A percentile compares a stretch with the other conserved stretches of the same genome.
Evolutionary conservation across 2,888 invertebrate species (phyloP).

Genomic region (Gnatocerus cornutus): DNA sequence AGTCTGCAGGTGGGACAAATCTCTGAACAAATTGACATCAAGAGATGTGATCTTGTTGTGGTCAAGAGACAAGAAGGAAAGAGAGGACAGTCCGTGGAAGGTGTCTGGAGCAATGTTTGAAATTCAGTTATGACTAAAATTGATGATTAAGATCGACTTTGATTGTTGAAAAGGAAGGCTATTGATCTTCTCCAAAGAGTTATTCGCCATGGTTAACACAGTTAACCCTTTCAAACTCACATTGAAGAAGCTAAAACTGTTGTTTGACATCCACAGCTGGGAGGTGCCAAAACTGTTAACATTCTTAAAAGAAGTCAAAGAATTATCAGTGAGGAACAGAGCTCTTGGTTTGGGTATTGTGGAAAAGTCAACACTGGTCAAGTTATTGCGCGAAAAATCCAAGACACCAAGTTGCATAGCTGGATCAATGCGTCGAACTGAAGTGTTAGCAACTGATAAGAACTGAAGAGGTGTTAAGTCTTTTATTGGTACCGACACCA

Average conservation of each 20-base stretch:
- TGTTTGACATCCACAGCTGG: too few relatives aligned
- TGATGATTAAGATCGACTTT: background rate
- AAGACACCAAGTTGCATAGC: background rate
- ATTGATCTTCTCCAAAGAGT: background rate
- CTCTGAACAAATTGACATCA: background rate
- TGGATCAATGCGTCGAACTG: background rate
- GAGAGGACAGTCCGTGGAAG: background rate
- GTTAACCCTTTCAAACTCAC: background rate
- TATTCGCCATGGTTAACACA: background rate
- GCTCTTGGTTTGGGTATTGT: background rate
- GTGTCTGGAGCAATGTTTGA: background rate
- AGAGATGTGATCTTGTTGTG: background rate
- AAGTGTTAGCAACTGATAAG: background rate
- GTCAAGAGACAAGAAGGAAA: background rate
- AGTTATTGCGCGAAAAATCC: background rate
- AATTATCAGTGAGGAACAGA: background rate
- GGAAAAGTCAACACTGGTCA: background rate
- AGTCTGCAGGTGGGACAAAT: background rate
- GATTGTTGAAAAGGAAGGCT: background rate
- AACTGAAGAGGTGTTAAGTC: background rate
- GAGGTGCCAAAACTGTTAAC: background rate
- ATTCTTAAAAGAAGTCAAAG: background rate
- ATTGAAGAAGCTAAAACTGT: background rate
- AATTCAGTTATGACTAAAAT: background rate
- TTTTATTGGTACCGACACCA: background rate